Evolutionary conservation across 1,140 invertebrate species (phyloP), one percentile per base, ranked within the genome.

Genomic region (Drosophila rufa): DNA sequence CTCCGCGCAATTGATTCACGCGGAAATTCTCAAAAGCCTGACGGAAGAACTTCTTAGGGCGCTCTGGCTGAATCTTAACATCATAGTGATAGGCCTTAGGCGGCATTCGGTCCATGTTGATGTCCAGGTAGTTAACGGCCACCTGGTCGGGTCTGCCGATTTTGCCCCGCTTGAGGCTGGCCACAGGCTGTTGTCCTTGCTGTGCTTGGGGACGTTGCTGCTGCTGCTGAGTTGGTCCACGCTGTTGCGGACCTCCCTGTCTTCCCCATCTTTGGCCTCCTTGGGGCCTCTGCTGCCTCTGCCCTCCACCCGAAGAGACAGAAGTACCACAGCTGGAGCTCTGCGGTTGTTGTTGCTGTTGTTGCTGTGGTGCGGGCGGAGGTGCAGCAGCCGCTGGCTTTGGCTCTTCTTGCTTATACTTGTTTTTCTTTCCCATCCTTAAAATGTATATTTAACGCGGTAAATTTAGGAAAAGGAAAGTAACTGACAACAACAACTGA

Each of bases 51-150:
- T 92, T 93, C 67, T 93, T 94, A 4, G 94, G 94, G 0, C 85
- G 92, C 42, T 94, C 94, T 0, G 94, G 94, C 2, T 82, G 83
- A 22, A 95, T 92, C 11, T 59, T 57, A 0, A 95, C 93, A 79
- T 95, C 95, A 64, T 95, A 95, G 75, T 95, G 95, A 38, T 25
- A 93, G 1, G 94, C 93, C 0, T 46, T 69, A 3, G 82, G 36
- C 11, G 94, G 91, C 33, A 94, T 94, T 46, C 92, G 82, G 0
- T 38, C 25, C 38, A 96, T 86, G 17, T 91, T 81, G 0, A 96
- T 76, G 27, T 79, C 25, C 12, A 95, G 84, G 93, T 96, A 94
- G 79, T 96, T 96, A 0, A 94, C 94, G 64, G 93, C 93, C 0
- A 95, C 93, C 33, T 42, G 17, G 19, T 94, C 94, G 9, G 12